Evolutionary conservation across 2,888 invertebrate species (phyloP).

Genomic region (Rosalia funebris): DNA sequence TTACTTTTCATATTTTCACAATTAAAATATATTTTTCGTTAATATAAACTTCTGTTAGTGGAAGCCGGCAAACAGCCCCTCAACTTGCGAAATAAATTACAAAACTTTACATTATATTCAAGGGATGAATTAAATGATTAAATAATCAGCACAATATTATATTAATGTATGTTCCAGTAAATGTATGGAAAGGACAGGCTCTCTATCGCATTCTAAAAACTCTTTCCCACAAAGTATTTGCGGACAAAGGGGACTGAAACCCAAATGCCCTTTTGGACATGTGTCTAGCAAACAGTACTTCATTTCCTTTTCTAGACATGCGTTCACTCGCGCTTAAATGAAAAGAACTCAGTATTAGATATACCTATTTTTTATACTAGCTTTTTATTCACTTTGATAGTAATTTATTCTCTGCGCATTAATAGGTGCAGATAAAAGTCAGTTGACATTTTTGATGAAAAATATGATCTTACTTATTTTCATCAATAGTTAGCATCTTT

Average conservation of each 20-base stretch:
- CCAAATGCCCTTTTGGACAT: constrained; percentile 19
- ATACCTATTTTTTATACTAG: constrained; percentile 17
- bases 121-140: too few species aligned
- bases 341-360: constrained; percentile 19
- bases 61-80: too few species aligned
- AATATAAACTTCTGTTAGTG: too few species aligned
- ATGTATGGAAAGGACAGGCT: constrained; percentile 31
- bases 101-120: too few species aligned
- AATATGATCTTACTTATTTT: too few species aligned
- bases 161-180: constrained; percentile 29
- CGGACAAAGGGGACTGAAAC: constrained; percentile 22
- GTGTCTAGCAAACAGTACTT: constrained; percentile 21
- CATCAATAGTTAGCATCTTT: too few species aligned
- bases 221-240: constrained; percentile 16
- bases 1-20: too few species aligned
- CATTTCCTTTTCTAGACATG: constrained; percentile 22
- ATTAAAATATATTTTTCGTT: too few species aligned
- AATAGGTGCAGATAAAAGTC: too few species aligned
- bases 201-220: constrained; percentile 8
- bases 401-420: too few species aligned
- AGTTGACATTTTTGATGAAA: too few species aligned
- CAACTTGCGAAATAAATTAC: too few species aligned
- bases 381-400: constrained; percentile 19
- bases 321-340: constrained; percentile 17
- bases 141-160: constrained; percentile 17